phyloP scores from a whole-genome alignment of 2,113 vertebrate species.

The Oryctolagus cuniculus region DNA sequence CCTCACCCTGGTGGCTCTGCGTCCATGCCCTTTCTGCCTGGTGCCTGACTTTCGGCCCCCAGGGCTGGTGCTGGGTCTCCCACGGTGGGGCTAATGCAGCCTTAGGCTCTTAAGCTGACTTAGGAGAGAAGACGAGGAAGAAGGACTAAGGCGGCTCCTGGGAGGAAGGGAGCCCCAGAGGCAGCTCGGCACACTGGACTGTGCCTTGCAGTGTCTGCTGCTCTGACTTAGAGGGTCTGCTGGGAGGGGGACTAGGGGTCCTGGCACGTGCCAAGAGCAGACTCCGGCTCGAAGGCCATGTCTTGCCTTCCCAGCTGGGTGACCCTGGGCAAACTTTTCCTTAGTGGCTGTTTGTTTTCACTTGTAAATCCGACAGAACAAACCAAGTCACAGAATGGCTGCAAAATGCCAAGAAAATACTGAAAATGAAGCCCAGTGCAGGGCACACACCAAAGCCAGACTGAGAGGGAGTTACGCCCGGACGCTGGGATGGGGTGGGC shows the following conservation, averaged over 20 bases:
- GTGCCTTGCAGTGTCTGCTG: not conserved
- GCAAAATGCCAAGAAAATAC: not conserved
- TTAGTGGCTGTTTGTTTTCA: not conserved
- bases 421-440: not conserved
- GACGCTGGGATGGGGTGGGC: too few relatives aligned
- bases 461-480: not conserved
- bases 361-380: slow-evolving; percentile 11
- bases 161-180: not conserved
- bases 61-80: not conserved
- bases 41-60: not conserved
- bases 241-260: not conserved
- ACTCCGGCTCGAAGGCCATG: not conserved
- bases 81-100: not conserved
- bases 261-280: not conserved
- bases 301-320: not conserved
- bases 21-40: not conserved
- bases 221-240: not conserved
- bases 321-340: not conserved
- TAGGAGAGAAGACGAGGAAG: not conserved
- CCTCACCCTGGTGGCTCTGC: not conserved
- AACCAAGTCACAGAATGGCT: not conserved
- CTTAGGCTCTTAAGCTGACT: not conserved
- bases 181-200: not conserved
- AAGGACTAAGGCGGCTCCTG: not conserved
- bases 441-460: not conserved